A percentile compares a stretch with the other conserved stretches of the same genome.
phyloP scores from a whole-genome alignment of 2,888 invertebrate species.

The Disparrhopalites patrizii region DNA sequence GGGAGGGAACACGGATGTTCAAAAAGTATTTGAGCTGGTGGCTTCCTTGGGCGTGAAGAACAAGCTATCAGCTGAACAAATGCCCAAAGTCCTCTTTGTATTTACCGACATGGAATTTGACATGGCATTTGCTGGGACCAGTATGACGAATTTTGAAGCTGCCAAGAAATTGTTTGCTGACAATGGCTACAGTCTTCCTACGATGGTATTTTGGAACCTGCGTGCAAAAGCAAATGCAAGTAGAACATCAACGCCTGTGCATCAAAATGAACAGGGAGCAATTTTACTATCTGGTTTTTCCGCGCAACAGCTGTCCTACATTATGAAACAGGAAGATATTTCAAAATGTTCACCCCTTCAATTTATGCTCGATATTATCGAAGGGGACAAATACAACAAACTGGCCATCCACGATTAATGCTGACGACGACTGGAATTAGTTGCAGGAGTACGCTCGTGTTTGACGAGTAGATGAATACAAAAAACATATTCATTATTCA shows the following conservation, averaged over 20 bases:
- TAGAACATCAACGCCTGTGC: conserved; percentile 33
- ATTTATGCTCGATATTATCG: conserved; percentile 22
- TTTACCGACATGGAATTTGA: conserved; percentile 43
- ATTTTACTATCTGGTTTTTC: conserved; percentile 39
- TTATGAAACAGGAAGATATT: conserved; percentile 32
- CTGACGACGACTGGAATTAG: too few relatives aligned
- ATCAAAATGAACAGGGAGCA: conserved; percentile 27
- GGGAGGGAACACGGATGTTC: conserved; percentile 34
- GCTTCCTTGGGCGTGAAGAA: conserved; percentile 25
- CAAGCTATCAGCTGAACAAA: conserved; percentile 26
- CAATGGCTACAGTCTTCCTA: conserved; percentile 30
- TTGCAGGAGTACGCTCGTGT: too few relatives aligned
- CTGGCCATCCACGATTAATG: neutral
- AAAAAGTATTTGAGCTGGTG: conserved; percentile 32
- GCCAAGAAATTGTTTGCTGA: conserved; percentile 28
- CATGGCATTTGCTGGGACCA: conserved; percentile 18
- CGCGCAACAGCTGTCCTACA: conserved; percentile 28
- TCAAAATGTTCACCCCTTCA: conserved; percentile 4
- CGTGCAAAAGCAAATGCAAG: neutral
- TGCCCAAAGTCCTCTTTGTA: conserved; percentile 37
- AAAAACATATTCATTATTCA: too few relatives aligned
- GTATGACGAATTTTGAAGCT: conserved; percentile 32
- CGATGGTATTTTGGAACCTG: conserved; percentile 43
- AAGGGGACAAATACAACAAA: neutral
- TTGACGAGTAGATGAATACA: too few relatives aligned